Percentiles rank a stretch among this genome's conserved stretches.
phyloP scores from a whole-genome alignment of 2,888 invertebrate genomes.

The Sisyra terminalis region DNA sequence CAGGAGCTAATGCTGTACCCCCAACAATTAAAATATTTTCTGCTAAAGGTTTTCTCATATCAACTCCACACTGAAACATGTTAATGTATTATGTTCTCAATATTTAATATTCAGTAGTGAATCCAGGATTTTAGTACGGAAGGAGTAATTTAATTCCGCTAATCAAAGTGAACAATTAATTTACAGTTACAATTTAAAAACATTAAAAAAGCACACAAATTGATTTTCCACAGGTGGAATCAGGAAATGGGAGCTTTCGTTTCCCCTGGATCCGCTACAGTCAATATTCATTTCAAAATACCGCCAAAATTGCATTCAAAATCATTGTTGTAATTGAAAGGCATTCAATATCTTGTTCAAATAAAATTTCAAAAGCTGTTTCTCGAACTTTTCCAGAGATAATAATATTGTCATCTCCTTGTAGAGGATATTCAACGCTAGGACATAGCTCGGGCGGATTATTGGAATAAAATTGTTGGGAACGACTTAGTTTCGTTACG shows the following conservation, averaged over 20 bases:
- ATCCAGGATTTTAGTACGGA: too few relatives aligned
- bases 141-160: not conserved
- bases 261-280: too few relatives aligned
- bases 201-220: too few relatives aligned
- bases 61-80: constrained; percentile 53
- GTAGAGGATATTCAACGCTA: constrained; percentile 47
- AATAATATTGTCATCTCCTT: constrained; percentile 40
- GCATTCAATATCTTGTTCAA: constrained; percentile 69
- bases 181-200: too few relatives aligned
- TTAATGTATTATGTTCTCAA: too few relatives aligned
- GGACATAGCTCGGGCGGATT: constrained; percentile 35
- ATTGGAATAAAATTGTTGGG: constrained; percentile 32
- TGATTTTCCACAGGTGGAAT: too few relatives aligned
- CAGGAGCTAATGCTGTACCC: constrained; percentile 69
- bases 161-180: not conserved
- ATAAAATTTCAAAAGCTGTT: constrained; percentile 67
- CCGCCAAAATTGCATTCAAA: constrained; percentile 60
- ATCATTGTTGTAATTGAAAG: constrained; percentile 71
- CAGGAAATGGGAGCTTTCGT: too few relatives aligned
- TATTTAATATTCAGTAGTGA: too few relatives aligned
- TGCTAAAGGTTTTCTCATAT: constrained; percentile 59
- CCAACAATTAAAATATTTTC: constrained; percentile 77
- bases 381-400: constrained; percentile 61
- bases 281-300: constrained; percentile 20
- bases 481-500: constrained; percentile 59